A percentile compares a stretch with the other conserved stretches of the same genome.
Evolutionary conservation across 2,888 invertebrate genomes (phyloP).

Genomic region (Sphaerophoria rueppellii): DNA sequence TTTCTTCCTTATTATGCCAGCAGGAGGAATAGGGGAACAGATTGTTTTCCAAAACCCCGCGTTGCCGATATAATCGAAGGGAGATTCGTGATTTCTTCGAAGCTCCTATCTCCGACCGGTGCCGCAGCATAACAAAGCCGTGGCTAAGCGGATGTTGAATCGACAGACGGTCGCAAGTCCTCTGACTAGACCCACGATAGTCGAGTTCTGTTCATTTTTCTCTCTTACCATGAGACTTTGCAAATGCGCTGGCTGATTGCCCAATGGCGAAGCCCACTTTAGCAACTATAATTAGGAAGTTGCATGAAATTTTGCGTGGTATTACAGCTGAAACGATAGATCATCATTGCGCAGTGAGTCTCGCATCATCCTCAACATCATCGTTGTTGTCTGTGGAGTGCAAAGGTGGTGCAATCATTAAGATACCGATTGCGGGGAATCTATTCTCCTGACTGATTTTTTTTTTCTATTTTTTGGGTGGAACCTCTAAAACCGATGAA

Average conservation of each 20-base stretch:
- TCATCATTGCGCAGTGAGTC: conserved; percentile 54
- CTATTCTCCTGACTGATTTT: conserved; percentile 32
- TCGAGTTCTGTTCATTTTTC: background rate
- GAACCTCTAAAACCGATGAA: conserved; percentile 60
- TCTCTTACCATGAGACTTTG: conserved; percentile 33
- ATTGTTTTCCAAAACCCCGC: background rate
- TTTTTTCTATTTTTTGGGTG: conserved; percentile 51
- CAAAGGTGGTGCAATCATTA: conserved; percentile 73
- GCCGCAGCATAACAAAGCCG: background rate
- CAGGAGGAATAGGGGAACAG: background rate
- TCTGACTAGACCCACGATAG: conserved; percentile 26
- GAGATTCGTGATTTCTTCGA: conserved; percentile 67
- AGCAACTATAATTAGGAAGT: conserved; percentile 73
- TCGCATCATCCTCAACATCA: conserved; percentile 44
- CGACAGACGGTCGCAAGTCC: conserved; percentile 63
- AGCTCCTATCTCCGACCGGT: conserved; percentile 26
- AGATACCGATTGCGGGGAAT: conserved; percentile 67
- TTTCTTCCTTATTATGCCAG: conserved; percentile 67
- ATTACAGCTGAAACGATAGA: conserved; percentile 68
- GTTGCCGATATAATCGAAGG: conserved; percentile 53
- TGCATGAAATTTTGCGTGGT: conserved; percentile 73
- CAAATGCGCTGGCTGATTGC: conserved; percentile 64
- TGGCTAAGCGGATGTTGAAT: conserved; percentile 50
- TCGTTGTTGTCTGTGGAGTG: conserved; percentile 60
- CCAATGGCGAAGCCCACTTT: conserved; percentile 29